Base-by-base conservation (phyloP, 2,888 invertebrate species). In the Torymus aiolomorphi region DNA sequence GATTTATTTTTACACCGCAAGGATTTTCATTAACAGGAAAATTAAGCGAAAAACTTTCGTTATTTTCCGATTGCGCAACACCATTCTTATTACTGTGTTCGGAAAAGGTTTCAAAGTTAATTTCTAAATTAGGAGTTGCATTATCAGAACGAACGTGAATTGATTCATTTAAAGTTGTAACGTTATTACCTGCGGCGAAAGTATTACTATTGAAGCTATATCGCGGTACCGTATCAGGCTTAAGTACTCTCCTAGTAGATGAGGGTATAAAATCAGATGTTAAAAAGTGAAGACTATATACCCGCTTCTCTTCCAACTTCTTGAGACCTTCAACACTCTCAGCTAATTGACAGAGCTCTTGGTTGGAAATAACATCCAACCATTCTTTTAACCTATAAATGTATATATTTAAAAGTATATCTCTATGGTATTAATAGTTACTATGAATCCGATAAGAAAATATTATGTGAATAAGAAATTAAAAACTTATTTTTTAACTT, bases 241-340 rank as follows among this genome's bases (percentile, higher is more conserved):
- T 65, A 3, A 16, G 16, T 12, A 65, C 5, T 10, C 42, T 4
- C 8, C n/a, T 42, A 8, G 14, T 31, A 42, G n/a, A 14, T 14
- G 5, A 31, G 42, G 14, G 14, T 14, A 42, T 42, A 65, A 51
- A 65, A 65, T 65, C 65, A 10, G 65, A 49, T 16, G 14, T 5
- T 49, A 51, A 49, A 65, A 65, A 65, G 49, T 65, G 65, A 8
- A 49, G 14, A 14, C 51, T 65, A 51, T 49, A 65, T 65, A 65
- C 65, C 51, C 65, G 4, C 14, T 49, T 65, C 2, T 65, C 13
- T 16, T 65, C 11, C 18, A 65, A 65, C 16, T 16, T 49, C 16
- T 65, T 51, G 51, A 62, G 61, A 10, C 61, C 61, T 62, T 3
- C 61, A 12, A 20, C 24, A 13, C 13, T 13, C 24, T 62, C 31